Evolutionary conservation across 2,797 vertebrate species (phyloP).

Genomic region (Siniperca scherzeri): DNA sequence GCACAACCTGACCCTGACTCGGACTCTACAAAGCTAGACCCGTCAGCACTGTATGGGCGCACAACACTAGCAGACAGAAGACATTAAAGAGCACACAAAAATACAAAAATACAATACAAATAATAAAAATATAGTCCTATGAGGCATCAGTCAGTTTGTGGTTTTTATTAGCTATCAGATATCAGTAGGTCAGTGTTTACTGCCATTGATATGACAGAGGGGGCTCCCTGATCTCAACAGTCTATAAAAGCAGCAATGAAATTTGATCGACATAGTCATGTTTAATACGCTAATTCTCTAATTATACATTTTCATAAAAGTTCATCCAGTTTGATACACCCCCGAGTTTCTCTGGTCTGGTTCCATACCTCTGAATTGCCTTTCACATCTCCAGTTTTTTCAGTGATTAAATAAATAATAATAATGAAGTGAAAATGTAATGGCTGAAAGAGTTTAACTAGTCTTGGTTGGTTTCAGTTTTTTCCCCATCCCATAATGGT

Average conservation of each 20-base stretch:
- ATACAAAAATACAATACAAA: no score
- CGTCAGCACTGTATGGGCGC: neutral
- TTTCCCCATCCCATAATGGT: neutral
- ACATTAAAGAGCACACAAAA: no score
- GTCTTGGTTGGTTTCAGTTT: neutral
- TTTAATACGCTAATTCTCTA: no score
- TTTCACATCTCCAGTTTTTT: neutral
- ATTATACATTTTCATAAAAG: neutral
- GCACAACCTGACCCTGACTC: slow-evolving; percentile 39
- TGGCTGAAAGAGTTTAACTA: neutral
- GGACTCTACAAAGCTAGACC: no score
- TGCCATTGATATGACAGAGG: neutral
- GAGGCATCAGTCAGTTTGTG: neutral
- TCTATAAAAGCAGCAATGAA: slow-evolving; percentile 3
- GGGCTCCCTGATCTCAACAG: neutral
- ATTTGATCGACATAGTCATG: neutral
- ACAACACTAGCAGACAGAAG: no score
- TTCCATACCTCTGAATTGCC: fast-evolving
- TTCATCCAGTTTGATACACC: neutral
- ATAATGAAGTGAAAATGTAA: neutral
- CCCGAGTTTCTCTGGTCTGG: neutral
- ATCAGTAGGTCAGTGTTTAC: neutral
- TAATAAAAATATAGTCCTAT: no score
- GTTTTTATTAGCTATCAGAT: slow-evolving; percentile 35
- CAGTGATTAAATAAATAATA: neutral